Evolutionary conservation across 2,888 invertebrate species (phyloP).

Genomic region (Plagodis dolabraria): DNA sequence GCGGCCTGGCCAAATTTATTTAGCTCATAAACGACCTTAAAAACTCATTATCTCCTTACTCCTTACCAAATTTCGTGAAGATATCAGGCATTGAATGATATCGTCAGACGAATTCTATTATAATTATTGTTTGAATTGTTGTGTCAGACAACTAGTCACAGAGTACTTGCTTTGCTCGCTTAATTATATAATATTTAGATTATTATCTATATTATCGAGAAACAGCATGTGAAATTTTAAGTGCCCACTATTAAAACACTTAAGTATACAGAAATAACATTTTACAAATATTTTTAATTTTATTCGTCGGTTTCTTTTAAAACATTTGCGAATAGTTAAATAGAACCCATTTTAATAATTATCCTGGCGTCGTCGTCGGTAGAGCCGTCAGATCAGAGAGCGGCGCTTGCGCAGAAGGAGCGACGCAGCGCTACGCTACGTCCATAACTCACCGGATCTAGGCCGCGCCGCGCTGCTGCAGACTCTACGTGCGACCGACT

Average conservation of each 20-base stretch:
- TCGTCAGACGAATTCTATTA: too few species aligned
- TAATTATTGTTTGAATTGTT: too few species aligned
- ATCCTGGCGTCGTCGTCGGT: slow-evolving; percentile 13
- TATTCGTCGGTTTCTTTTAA: slow-evolving; percentile 32
- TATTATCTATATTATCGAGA: too few species aligned
- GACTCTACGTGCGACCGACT: slow-evolving; percentile 16
- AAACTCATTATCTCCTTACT: too few species aligned
- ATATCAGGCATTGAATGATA: too few species aligned
- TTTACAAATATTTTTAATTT: slow-evolving; percentile 13
- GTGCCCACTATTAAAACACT: background rate
- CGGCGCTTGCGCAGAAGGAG: background rate
- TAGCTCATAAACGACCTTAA: too few species aligned
- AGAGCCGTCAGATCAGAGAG: slow-evolving; percentile 5
- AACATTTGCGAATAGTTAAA: slow-evolving; percentile 25
- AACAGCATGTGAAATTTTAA: too few species aligned
- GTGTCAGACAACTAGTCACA: too few species aligned
- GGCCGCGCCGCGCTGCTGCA: slow-evolving; percentile 25
- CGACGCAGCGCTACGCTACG: background rate
- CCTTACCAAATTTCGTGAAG: too few species aligned
- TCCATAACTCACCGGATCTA: slow-evolving; percentile 35
- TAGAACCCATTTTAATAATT: slow-evolving; percentile 32
- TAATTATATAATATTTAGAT: too few species aligned
- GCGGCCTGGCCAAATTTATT: too few species aligned
- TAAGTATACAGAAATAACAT: background rate
- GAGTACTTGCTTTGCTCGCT: too few species aligned